Evolutionary conservation across 1,140 invertebrate genomes (phyloP), one percentile per base, ranked within the genome.

Genomic region (Caenorhabditis tropicalis): DNA sequence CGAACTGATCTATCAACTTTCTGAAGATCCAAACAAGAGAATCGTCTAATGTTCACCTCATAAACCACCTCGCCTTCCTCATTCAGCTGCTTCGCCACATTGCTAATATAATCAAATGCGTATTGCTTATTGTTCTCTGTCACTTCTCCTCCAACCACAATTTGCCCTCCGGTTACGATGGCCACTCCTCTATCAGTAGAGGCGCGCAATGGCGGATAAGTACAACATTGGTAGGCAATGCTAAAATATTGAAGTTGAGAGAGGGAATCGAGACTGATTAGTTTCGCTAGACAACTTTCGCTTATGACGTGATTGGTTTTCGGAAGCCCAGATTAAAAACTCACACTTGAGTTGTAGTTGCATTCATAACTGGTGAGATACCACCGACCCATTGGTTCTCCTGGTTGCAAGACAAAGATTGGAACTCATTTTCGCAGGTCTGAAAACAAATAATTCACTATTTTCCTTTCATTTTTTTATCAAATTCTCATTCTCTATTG

Each of bases 81-180:
- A 80, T 82, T 33, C 56, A 80, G 82, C 27, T 83, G 85, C 83
- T 89, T 89, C 15, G 82, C 82, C 19, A 89, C 49, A 56, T 90
- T 89, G 39, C 84, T 88, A 36, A 89, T 90, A 53, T 90, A 90
- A 74, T 89, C 89, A 60, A 89, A 89, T 7, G 89, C 89, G 65
- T 84, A 89, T 58, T 89, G 87, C n/a, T 39, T 31, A 15, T 58
- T 79, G 10, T 81, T 82, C 31, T 74, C 82, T 1, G 79, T 21
- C 10, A 89, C 83, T 56, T 89, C 89, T 33, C 89, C 89, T 46
- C 89, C 89, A 51, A 89, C 86, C n/a, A 89, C 89, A 70, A 89
- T 90, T 82, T 90, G 88, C n/a, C 89, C 89, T 16, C 84, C 49
- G 31, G 87, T 87, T 9, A 89, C 89, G 16, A 85, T 86, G 21